phyloP scores from a whole-genome alignment of 2,888 invertebrate species.

The Meta bourneti region DNA sequence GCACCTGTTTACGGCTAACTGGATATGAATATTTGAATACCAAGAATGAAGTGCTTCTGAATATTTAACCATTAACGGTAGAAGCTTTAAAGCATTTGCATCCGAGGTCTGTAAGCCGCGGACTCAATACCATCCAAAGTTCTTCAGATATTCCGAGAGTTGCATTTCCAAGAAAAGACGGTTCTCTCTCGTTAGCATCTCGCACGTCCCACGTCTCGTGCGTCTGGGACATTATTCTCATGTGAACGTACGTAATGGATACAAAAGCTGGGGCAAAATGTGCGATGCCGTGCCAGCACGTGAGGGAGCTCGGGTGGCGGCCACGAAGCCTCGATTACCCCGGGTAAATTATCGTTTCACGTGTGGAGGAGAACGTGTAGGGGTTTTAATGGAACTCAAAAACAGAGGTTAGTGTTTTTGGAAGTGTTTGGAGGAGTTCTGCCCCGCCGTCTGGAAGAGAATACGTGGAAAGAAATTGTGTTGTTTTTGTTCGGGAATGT shows the following conservation, averaged over 20 bases:
- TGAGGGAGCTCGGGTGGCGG: background rate
- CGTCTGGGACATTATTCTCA: background rate
- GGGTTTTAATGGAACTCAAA: slow-evolving; percentile 8
- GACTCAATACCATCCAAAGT: too few species aligned
- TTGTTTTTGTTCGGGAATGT: background rate
- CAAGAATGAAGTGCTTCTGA: background rate
- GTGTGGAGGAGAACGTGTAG: slow-evolving; percentile 21
- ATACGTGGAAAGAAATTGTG: too few species aligned
- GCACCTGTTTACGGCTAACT: background rate
- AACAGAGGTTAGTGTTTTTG: background rate
- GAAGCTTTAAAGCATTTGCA: too few species aligned
- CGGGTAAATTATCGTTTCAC: slow-evolving; percentile 55
- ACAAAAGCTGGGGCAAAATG: slow-evolving; percentile 19
- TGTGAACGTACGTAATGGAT: background rate
- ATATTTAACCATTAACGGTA: background rate
- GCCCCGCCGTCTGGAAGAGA: background rate
- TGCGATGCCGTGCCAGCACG: slow-evolving; percentile 45
- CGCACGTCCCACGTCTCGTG: background rate
- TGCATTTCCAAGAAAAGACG: too few species aligned
- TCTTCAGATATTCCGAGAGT: too few species aligned
- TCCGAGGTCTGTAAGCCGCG: too few species aligned
- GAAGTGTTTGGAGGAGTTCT: background rate
- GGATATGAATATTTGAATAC: background rate
- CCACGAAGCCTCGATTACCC: slow-evolving; percentile 33
- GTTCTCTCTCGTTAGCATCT: too few species aligned